Evolutionary conservation across 2,113 vertebrate species (phyloP).

Genomic region (Climacteris rufus): DNA sequence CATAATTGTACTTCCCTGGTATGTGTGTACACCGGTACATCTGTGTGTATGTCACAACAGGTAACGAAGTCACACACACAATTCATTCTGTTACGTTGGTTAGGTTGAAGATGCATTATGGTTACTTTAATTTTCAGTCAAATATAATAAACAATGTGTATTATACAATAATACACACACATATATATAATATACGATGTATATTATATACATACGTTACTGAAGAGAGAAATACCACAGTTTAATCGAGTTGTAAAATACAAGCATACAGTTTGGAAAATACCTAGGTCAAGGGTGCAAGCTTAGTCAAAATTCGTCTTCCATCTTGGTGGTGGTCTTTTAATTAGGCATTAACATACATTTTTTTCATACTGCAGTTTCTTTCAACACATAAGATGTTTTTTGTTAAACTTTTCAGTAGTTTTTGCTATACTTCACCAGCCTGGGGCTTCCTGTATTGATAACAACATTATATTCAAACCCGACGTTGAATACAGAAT

Average conservation of each 20-base stretch:
- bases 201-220: not conserved
- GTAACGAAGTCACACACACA: not conserved
- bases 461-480: not conserved
- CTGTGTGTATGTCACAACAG: not conserved
- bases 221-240: not conserved
- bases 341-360: not conserved
- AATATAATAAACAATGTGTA: not conserved
- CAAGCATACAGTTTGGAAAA: not conserved
- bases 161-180: not conserved
- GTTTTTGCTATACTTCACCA: not conserved
- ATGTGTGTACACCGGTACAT: accelerated
- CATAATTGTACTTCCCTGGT: not conserved
- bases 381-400: not conserved
- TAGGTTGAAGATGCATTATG: not conserved
- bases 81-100: not conserved
- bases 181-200: not conserved
- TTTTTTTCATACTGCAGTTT: not conserved
- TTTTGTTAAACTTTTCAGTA: not conserved
- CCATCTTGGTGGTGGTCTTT: not conserved
- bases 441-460: not conserved
- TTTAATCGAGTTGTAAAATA: not conserved
- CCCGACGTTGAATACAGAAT: not conserved
- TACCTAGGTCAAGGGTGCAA: not conserved
- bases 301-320: not conserved
- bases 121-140: not conserved